Evolutionary conservation across 1,140 invertebrate species (phyloP), one percentile per base, ranked within the genome.

Genomic region (Polyergus mexicanus): DNA sequence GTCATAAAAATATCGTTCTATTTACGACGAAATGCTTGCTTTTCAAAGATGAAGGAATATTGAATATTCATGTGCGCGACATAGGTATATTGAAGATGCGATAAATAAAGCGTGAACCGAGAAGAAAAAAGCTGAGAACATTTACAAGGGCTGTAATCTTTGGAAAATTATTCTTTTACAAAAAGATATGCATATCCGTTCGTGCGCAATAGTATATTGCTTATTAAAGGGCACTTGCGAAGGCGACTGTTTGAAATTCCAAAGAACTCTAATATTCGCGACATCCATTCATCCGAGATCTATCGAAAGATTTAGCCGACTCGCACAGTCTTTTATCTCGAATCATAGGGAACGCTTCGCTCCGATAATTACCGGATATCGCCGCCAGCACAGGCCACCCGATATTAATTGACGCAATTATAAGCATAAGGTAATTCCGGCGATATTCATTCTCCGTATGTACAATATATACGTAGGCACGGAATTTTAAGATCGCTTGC

Each of bases 391-490:
- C 78, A 81, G 78, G 19, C 78, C 11, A 71, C 19, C 51, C 32
- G 35, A 62, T 81, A 81, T 72, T 81, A 81, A 81, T 81, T 72
- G 66, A 81, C 25, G 78, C 78, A 72, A 60, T 81, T 81, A 81
- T 81, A 81, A 81, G 51, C 78, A 60, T 38, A 72, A 81, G 22
- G 66, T 81, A 81, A 81, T 72, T 72, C 66, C 54, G 28, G 66
- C 54, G 38, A 81, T 81, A 81, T 81, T 81, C 76, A 8, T 78
- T 72, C 66, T 60, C 65, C 25, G 22, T 54, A 44, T 19, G 13
- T 58, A n/a, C n/a, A n/a, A n/a, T n/a, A 44, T 19, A 22, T 58
- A 58, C 35, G 25, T 44, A 51, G 19, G n/a, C 28, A 38, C 44
- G 13, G 44, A 65, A 51, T 81, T 81, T 81, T 60, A 71, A 72